These are phyloP conservation scores for Euspilapteryx auroguttella DNA, from an alignment of 2,888 invertebrate genomes.

Conservation along the genomic window DNA sequence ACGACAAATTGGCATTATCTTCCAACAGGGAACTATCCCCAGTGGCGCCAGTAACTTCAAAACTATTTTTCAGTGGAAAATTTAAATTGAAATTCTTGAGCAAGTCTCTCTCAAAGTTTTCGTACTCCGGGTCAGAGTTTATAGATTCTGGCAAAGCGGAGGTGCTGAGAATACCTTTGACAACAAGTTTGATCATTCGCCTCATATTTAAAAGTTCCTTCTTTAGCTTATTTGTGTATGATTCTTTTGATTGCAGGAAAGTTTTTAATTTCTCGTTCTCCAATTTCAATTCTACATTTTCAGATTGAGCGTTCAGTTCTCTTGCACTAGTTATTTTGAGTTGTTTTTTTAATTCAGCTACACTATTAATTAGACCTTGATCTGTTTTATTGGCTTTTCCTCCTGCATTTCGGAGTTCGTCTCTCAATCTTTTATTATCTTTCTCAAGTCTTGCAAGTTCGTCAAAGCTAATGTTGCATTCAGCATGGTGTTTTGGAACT, in stretches of 20 bases:
- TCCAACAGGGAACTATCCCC: too few species aligned
- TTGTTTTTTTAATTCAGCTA: constrained; percentile 28
- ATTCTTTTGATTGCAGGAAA: constrained; percentile 25
- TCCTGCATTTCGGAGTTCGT: constrained; percentile 13
- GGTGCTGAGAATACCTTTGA: constrained; percentile 19
- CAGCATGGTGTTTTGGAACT: constrained; percentile 13
- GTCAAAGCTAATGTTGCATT: not conserved
- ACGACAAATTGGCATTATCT: too few species aligned
- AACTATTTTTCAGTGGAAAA: too few species aligned
- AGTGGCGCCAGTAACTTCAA: too few species aligned
- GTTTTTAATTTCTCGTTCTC: constrained; percentile 37
- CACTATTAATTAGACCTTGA: constrained; percentile 18
- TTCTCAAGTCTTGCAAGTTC: not conserved
- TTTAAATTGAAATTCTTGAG: too few species aligned
- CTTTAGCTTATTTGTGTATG: constrained; percentile 22
- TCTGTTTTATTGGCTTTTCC: too few species aligned
- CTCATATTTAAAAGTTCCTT: constrained; percentile 28
- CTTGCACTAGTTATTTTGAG: constrained; percentile 19
- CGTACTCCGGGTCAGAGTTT: too few species aligned
- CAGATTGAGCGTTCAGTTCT: constrained; percentile 22
- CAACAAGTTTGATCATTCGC: constrained; percentile 22
- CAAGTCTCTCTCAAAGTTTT: too few species aligned
- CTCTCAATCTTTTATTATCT: constrained; percentile 15
- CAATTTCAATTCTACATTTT: constrained; percentile 21
- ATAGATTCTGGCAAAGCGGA: too few species aligned